phyloP scores from a whole-genome alignment of 2,797 vertebrate genomes.

The Bradypus variegatus region DNA sequence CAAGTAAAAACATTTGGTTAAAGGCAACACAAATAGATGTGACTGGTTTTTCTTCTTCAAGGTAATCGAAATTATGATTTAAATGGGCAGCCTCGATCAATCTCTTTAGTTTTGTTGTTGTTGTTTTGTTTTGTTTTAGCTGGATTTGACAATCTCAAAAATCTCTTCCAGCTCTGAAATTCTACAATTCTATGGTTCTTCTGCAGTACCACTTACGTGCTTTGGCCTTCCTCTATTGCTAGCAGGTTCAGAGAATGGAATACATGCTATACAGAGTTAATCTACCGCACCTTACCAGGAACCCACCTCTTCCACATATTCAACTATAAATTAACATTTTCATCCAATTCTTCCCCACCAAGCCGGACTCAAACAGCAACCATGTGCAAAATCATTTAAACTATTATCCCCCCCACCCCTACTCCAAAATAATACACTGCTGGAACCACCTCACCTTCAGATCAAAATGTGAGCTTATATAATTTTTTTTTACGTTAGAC shows the following conservation, averaged over 20 bases:
- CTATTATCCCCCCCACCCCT: neutral
- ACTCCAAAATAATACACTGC: neutral
- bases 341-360: neutral
- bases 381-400: neutral
- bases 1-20: neutral
- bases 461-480: too few relatives aligned
- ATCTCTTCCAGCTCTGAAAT: neutral
- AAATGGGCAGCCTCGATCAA: neutral
- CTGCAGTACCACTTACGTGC: neutral
- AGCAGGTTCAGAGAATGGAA: neutral
- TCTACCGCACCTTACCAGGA: too few relatives aligned
- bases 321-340: neutral
- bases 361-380: neutral
- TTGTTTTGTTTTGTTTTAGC: neutral
- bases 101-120: neutral
- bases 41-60: neutral
- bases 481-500: neutral
- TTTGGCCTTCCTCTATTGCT: neutral
- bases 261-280: neutral
- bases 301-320: neutral
- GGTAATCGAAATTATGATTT: neutral
- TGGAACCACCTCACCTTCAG: neutral
- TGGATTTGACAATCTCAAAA: neutral
- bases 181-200: neutral
- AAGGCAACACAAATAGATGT: neutral